Base-by-base conservation (phyloP, 2,113 vertebrate species). In the Pterocles orientalis region DNA sequence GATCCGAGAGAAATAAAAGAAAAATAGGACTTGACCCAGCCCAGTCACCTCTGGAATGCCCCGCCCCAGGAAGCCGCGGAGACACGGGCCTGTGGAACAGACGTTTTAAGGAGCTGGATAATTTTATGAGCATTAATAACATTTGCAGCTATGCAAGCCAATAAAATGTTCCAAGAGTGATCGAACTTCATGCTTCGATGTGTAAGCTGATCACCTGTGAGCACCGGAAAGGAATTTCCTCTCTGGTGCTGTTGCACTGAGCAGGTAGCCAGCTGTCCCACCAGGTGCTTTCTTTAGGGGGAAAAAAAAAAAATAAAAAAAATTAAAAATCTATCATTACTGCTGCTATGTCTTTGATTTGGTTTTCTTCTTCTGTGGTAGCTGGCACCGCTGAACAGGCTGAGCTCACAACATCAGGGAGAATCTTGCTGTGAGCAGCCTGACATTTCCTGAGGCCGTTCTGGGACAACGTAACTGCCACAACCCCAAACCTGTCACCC, bases 61-160 rank as follows among this genome's bases (percentile, higher is more conserved):
- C 78, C 58, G 47, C 86, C 80, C 77, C 95, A 95, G 93, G 94
- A 96, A 97, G 82, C 78, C 70, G 65, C 9, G 34, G 86, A 96
- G 96, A 96, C 92, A 0, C 53, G 48, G 94, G 75, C 83, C 93
- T 81, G 69, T 61, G 57, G 79, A 97, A 96, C 77, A 95, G 88
- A 82, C 83, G 60, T 95, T 95, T 96, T 97, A 96, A 97, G 86
- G 92, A 69, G 95, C 84, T 96, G 95, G 81, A 90, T 95, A 96
- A 96, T 94, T 96, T 97, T 97, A 97, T 96, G 95, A 95, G 92
- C 94, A 94, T 97, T 97, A 97, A 97, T 97, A 97, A 97, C 96
- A 94, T 97, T 96, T 97, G 93, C 96, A 96, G 93, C 95, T 97
- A 94, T 95, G 95, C 92, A 95, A 95, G 95, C 95, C 93, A 97